Percentiles rank a stretch among this genome's conserved stretches.
phyloP scores from a whole-genome alignment of 2,113 vertebrate species.

The Salvelinus alpinus region DNA sequence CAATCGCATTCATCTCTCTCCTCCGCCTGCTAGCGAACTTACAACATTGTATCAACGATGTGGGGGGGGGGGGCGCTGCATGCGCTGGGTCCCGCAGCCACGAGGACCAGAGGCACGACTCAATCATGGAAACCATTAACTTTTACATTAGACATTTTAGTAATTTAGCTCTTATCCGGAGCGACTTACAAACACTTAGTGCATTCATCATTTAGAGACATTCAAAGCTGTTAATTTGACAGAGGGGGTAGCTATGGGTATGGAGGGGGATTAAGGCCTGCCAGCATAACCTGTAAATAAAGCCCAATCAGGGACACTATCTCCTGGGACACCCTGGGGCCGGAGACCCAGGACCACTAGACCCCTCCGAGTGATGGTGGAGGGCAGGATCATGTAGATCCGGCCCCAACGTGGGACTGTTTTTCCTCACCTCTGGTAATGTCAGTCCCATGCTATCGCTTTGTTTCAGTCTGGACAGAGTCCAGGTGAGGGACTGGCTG shows the following conservation, averaged over 20 bases:
- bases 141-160: constrained; percentile 31
- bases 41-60: no score
- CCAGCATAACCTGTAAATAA: constrained; percentile 39
- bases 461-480: constrained; percentile 47
- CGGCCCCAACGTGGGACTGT: constrained; percentile 50
- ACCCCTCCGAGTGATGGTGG: constrained; percentile 42
- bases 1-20: no score
- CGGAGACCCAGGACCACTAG: constrained; percentile 18
- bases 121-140: constrained; percentile 63
- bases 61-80: constrained; percentile 1
- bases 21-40: no score
- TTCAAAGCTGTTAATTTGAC: constrained; percentile 53
- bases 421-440: constrained; percentile 51
- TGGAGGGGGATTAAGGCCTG: constrained; percentile 5
- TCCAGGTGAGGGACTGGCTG: constrained; percentile 49
- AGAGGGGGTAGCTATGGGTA: constrained; percentile 36
- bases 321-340: constrained; percentile 52
- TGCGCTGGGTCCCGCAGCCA: constrained; percentile 40
- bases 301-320: constrained; percentile 57
- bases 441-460: constrained; percentile 61
- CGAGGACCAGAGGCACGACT: constrained; percentile 45
- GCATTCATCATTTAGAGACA: no score
- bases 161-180: no score
- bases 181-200: no score
- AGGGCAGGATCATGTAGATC: constrained; percentile 40